Percentiles rank a stretch among this genome's conserved stretches.
These are phyloP conservation scores for Thereva unica DNA, from an alignment of 2,888 invertebrate genomes.

Conservation along the genomic window DNA sequence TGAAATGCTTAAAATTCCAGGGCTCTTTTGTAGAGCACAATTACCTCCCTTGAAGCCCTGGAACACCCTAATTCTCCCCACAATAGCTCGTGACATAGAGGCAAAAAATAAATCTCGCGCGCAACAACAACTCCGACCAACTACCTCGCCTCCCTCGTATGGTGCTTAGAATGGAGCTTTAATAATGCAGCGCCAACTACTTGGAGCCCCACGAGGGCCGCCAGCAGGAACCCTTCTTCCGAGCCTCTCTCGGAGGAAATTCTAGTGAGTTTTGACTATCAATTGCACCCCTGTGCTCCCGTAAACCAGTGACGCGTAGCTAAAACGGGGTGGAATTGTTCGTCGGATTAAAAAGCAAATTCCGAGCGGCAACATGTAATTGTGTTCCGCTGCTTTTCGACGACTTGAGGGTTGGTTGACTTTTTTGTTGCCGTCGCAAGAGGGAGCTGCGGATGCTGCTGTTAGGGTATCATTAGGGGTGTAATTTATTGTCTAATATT, in stretches of 20 bases:
- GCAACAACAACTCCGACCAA: conserved; percentile 22
- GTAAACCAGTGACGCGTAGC: conserved; percentile 10
- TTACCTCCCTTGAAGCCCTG: conserved; percentile 51
- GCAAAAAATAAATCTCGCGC: conserved; percentile 13
- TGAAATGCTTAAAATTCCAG: conserved; percentile 58
- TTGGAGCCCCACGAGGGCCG: conserved; percentile 1
- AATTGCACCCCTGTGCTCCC: conserved; percentile 21
- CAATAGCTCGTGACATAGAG: conserved; percentile 22
- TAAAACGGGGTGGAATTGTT: conserved; percentile 30
- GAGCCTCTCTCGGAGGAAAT: not conserved
- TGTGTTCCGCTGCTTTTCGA: conserved; percentile 21
- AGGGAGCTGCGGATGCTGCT: conserved; percentile 3
- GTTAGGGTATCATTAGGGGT: conserved; percentile 38
- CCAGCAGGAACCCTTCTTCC: conserved; percentile 10
- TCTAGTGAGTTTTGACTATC: not conserved
- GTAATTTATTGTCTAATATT: conserved; percentile 38
- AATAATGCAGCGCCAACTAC: conserved; percentile 22
- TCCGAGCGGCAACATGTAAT: conserved; percentile 32
- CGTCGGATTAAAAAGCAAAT: conserved; percentile 22
- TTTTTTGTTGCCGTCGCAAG: conserved; percentile 2
- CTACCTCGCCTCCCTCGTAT: conserved; percentile 8
- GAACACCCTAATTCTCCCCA: conserved; percentile 6
- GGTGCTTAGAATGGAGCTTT: conserved; percentile 3
- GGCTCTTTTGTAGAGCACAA: conserved; percentile 56
- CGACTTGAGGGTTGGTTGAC: conserved; percentile 9